phyloP scores from a whole-genome alignment of 2,113 vertebrate genomes.

The Neogobius melanostomus region DNA sequence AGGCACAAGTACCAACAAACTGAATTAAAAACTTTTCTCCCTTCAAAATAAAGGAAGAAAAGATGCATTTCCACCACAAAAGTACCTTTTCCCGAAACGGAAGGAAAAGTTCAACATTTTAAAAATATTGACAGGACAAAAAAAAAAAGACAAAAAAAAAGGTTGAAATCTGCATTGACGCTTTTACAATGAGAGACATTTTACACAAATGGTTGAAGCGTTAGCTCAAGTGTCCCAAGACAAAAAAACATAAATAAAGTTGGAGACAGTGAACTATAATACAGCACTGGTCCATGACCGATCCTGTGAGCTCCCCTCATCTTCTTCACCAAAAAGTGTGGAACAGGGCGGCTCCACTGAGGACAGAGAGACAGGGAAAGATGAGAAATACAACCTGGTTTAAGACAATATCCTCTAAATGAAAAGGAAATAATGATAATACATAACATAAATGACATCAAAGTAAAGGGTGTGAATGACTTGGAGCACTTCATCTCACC shows the following conservation, averaged over 20 bases:
- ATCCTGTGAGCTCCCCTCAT: conserved; percentile 55
- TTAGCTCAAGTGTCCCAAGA: conserved; percentile 69
- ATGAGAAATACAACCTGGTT: not conserved
- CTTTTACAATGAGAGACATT: conserved; percentile 84
- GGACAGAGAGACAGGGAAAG: conserved; percentile 23
- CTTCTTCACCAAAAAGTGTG: conserved; percentile 49
- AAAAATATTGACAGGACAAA: conserved; percentile 11
- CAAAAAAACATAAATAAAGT: conserved; percentile 91
- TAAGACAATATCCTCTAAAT: too few relatives aligned
- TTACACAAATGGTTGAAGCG: conserved; percentile 66
- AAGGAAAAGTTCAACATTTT: conserved; percentile 57
- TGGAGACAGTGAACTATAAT: conserved; percentile 87
- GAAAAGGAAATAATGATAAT: too few relatives aligned
- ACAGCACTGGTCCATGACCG: conserved; percentile 82
- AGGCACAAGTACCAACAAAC: conserved; percentile 76
- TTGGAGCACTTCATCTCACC: not conserved
- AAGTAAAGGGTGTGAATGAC: too few relatives aligned
- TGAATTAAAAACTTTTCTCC: conserved; percentile 61
- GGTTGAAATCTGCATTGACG: conserved; percentile 60
- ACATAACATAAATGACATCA: too few relatives aligned
- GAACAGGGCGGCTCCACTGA: conserved; percentile 57
- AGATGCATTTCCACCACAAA: conserved; percentile 58
- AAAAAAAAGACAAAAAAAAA: conserved; percentile 9
- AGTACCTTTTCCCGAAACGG: conserved; percentile 76
- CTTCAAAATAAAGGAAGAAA: conserved; percentile 45